Conservation (phyloP, 2,888 invertebrate species). For the Clistopyga incitator region DNA sequence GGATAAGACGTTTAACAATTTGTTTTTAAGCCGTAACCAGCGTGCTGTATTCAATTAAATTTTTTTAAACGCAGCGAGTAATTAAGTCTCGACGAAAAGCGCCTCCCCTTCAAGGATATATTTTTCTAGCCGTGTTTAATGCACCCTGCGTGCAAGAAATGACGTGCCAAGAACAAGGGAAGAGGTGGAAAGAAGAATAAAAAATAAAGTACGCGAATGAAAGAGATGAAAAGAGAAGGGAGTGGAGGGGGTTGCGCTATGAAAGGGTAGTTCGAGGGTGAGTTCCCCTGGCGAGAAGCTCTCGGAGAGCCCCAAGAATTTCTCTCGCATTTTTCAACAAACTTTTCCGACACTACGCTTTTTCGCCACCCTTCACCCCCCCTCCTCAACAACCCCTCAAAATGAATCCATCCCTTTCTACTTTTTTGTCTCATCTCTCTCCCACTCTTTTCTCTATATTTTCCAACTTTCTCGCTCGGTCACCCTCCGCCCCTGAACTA, state of each 20-base stretch:
- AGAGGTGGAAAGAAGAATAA: slow-evolving; percentile 46
- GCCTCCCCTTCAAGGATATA: slow-evolving; percentile 13
- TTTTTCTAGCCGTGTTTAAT: slow-evolving; percentile 53
- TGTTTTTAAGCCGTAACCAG: not conserved
- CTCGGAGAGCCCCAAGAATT: slow-evolving; percentile 49
- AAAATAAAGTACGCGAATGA: slow-evolving; percentile 22
- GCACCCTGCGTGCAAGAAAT: slow-evolving; percentile 59
- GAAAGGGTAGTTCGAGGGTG: slow-evolving; percentile 53
- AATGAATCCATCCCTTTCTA: slow-evolving; percentile 51
- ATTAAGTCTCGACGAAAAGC: slow-evolving; percentile 44
- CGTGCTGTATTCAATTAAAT: slow-evolving; percentile 29
- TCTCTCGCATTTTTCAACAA: slow-evolving; percentile 76
- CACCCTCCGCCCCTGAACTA: slow-evolving; percentile 35
- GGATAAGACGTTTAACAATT: not conserved
- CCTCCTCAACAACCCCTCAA: slow-evolving; percentile 54
- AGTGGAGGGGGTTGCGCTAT: slow-evolving; percentile 24
- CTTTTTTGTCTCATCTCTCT: slow-evolving; percentile 33
- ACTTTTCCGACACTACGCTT: slow-evolving; percentile 67
- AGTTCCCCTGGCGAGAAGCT: slow-evolving; percentile 30
- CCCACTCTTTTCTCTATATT: slow-evolving; percentile 14
- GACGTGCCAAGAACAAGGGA: slow-evolving; percentile 63
- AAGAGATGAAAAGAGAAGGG: slow-evolving; percentile 44
- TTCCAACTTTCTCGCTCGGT: slow-evolving; percentile 34
- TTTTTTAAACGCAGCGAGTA: slow-evolving; percentile 34
- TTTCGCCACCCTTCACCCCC: slow-evolving; percentile 37